These are phyloP conservation scores for Halcyon senegalensis DNA, from an alignment of 2,113 vertebrate species.

Conservation along the genomic window DNA sequence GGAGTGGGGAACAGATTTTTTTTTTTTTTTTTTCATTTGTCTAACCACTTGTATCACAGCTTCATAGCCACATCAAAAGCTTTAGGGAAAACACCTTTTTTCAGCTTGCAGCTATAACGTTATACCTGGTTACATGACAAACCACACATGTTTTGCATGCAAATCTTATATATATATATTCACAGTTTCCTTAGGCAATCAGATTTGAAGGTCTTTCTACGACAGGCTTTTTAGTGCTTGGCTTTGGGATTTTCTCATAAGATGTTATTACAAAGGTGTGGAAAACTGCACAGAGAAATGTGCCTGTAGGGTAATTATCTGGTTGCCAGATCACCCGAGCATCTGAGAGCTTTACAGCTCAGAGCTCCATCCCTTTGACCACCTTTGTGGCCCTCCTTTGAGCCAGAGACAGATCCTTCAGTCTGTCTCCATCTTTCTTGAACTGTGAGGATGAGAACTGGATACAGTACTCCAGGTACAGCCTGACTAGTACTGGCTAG, in stretches of 20 bases:
- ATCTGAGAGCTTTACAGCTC: background rate
- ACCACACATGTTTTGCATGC: background rate
- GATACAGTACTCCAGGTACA: background rate
- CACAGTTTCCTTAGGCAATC: background rate
- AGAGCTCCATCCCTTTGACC: background rate
- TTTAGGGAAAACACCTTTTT: background rate
- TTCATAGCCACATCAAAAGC: background rate
- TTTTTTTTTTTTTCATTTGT: background rate
- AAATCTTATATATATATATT: background rate
- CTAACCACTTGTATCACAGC: background rate
- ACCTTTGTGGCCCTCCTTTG: background rate
- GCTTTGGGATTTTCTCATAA: background rate
- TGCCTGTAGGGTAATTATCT: background rate
- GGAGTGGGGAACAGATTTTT: too few relatives aligned
- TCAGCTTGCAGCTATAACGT: background rate
- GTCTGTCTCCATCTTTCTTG: background rate
- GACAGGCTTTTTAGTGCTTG: background rate
- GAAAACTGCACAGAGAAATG: background rate
- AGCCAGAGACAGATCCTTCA: background rate
- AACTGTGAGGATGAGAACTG: background rate
- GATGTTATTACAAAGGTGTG: background rate
- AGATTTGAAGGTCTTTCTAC: background rate
- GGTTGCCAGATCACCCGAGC: background rate
- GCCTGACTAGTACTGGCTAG: rapidly evolving
- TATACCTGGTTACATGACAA: background rate